Evolutionary conservation across 2,113 vertebrate genomes (phyloP), one percentile per base, ranked within the genome.

Genomic region (Laterallus jamaicensis): DNA sequence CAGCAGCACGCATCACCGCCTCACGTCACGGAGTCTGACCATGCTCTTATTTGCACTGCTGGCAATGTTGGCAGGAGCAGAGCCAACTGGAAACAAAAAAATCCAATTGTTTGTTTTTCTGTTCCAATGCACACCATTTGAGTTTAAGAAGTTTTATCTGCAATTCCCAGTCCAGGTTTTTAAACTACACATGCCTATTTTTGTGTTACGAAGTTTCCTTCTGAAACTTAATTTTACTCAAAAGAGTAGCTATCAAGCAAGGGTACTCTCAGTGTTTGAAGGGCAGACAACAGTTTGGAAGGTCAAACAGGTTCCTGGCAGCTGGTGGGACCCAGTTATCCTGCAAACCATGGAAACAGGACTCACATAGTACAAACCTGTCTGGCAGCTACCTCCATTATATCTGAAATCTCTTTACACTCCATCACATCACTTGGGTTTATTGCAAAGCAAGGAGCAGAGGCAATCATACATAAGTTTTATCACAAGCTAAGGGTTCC

Each of bases 1-100:
- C 66, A 86, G 56, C 39, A 50, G 60, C 9, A 2, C 12, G 9
- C 75, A 77, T 52, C 71, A 8, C 42, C 6, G 0, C 37, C 69
- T 64, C 18, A 2, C 1, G 7, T 1, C 11, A 29, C 15, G 1
- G 13, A 7, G 25, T 14, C 19, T 28, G 16, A 37, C 0, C 6
- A 58, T 13, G 8, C 49, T 5, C 26, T 21, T 5, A 2, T 6
- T 12, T 25, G 6, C 26, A 21, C 2, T 31, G 12, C 55, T 80
- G n/a, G 17, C 2, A 62, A 66, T 71, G 42, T 2, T 2, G 15
- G 28, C 4, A 67, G 8, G 10, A 49, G 63, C 2, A 20, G 8
- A 47, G 5, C 1, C 7, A 47, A n/a, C 3, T 9, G 13, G 12
- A 21, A 58, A 56, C 68, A 12, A 59, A 29, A 59, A 19, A 37